phyloP scores from a whole-genome alignment of 2,797 vertebrate genomes.

The Acropternis orthonyx region DNA sequence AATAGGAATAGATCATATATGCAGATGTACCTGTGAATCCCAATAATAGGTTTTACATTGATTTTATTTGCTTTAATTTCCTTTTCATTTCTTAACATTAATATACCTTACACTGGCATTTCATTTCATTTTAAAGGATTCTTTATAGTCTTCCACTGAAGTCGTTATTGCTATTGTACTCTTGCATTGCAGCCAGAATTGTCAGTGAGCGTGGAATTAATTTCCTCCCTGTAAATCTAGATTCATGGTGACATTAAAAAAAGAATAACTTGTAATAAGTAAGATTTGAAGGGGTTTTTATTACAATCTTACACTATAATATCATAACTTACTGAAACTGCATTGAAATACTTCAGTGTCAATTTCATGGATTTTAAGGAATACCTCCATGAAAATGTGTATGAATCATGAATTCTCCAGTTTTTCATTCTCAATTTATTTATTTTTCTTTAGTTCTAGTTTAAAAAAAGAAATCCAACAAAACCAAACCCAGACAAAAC shows the following conservation, averaged over 20 bases:
- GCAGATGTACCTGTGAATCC: not conserved
- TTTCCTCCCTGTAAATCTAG: slow-evolving; percentile 12
- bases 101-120: not conserved
- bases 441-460: not conserved
- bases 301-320: not conserved
- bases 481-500: not conserved
- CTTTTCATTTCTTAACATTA: not conserved
- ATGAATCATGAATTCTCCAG: not conserved
- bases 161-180: not conserved
- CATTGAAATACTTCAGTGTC: not conserved
- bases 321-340: not conserved
- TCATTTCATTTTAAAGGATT: not conserved
- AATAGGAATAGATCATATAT: not conserved
- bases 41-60: not conserved
- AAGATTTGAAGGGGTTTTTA: not conserved
- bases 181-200: not conserved
- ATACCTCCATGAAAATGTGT: not conserved
- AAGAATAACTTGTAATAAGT: not conserved
- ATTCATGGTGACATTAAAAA: not conserved
- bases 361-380: not conserved
- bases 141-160: not conserved
- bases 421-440: not conserved
- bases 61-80: slow-evolving; percentile 31
- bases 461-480: not conserved
- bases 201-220: not conserved